Evolutionary conservation across 2,797 vertebrate genomes (phyloP).

Genomic region (Pangasius krempfi): DNA sequence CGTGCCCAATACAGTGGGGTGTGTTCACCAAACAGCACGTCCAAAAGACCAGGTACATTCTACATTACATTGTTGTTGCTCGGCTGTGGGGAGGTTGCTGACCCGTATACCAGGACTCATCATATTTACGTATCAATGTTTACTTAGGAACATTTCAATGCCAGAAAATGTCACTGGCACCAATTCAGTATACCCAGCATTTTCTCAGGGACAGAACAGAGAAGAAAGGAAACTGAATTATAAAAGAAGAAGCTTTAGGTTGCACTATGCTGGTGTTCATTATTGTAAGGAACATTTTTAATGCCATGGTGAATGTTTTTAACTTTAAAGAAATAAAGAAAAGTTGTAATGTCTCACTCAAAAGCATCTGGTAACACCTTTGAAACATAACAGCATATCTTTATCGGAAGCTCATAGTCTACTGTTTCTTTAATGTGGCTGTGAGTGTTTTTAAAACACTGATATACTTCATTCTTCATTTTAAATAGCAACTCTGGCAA

Average conservation of each 20-base stretch:
- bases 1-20: neutral
- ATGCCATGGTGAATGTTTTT: neutral
- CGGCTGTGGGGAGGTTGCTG: neutral
- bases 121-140: slow-evolving; percentile 13
- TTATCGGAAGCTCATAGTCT: neutral
- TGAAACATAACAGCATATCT: neutral
- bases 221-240: neutral
- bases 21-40: slow-evolving; percentile 12
- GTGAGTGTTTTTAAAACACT: neutral
- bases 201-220: neutral
- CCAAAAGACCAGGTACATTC: neutral
- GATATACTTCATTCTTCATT: neutral
- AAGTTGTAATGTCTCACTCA: no score
- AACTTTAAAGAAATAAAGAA: neutral
- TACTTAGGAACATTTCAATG: neutral
- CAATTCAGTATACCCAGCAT: neutral
- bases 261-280: neutral
- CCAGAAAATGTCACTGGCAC: neutral
- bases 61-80: neutral
- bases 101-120: neutral
- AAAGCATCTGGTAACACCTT: neutral
- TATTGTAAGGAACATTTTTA: neutral
- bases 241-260: neutral
- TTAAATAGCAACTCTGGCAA: neutral
- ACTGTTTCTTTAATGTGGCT: neutral